Base-by-base conservation (phyloP, 2,888 invertebrate species). In the Allophyes oxyacanthae region DNA sequence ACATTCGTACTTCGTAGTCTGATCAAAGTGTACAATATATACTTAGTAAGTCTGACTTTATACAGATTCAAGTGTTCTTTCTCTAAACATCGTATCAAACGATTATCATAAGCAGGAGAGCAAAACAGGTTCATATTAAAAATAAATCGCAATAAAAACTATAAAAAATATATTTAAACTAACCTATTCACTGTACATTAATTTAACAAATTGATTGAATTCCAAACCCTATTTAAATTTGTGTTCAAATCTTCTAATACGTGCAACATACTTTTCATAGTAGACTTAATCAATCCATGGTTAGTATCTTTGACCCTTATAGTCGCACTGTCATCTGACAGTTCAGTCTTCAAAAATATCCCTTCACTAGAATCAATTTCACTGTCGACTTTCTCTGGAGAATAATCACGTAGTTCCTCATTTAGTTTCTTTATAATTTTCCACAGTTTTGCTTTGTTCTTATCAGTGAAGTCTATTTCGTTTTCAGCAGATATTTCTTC, bases 191-290 rank as follows among this genome's bases (percentile, higher is more conserved):
- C 78, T 81, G 78, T 72, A 65, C 37, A 61, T 75, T 87, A 94
- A 58, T 91, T 88, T 64, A 92, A 75, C 6, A 90, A 45, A 34
- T 80, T 82, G 3, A 93, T 75, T 6, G 86, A 84, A 40, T 84
- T 83, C 87, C 91, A 90, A 69, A 90, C 77, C 49, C 75, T 87
- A 53, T 86, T 89, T 32, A 94, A 76, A 57, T 92, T 91, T 11
- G 82, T 83, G 59, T 89, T 91, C 4, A 94, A 77, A 61, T 92
- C 90, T 20, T 83, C 78, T 42, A 94, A 68, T 5, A 91, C 77
- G 11, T 77, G 75, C 5, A 88, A 63, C 28, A 90, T 66, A 38
- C 85, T 89, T 8, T 84, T 80, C 20, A 92, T 76, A 0, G 90
- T 88, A 1, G 81, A 75, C 65, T 85, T 87, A 2, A 93, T 65